Percentiles rank a stretch among this genome's conserved stretches.
These are phyloP conservation scores for Eupithecia subumbrata DNA, from an alignment of 2,888 invertebrate species.

Conservation along the genomic window DNA sequence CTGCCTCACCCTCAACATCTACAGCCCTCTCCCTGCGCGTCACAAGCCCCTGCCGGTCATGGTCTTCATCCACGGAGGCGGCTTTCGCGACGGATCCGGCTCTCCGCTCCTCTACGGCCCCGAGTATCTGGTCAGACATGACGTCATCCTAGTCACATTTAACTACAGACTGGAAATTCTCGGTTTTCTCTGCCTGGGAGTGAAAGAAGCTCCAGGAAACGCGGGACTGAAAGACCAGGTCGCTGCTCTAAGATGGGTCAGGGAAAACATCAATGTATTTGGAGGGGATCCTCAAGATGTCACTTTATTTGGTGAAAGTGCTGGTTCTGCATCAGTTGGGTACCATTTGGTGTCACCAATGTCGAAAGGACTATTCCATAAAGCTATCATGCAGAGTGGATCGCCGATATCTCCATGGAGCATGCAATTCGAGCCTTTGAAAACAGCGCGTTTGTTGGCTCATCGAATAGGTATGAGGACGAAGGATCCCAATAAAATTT, in stretches of 20 bases:
- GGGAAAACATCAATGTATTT: slow-evolving; percentile 66
- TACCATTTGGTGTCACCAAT: slow-evolving; percentile 72
- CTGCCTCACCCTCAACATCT: slow-evolving; percentile 72
- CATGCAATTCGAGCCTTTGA: slow-evolving; percentile 69
- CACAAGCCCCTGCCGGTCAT: slow-evolving; percentile 64
- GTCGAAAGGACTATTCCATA: slow-evolving; percentile 50
- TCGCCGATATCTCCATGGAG: slow-evolving; percentile 74
- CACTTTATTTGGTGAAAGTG: slow-evolving; percentile 76
- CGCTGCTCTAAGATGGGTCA: slow-evolving; percentile 70
- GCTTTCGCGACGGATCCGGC: slow-evolving; percentile 72
- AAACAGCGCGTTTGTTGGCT: slow-evolving; percentile 63
- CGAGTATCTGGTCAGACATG: slow-evolving; percentile 65
- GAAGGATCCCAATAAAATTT: slow-evolving; percentile 61
- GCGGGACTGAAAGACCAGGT: slow-evolving; percentile 76
- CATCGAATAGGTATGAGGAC: slow-evolving; percentile 61
- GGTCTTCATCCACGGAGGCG: slow-evolving; percentile 78
- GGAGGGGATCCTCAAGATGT: slow-evolving; percentile 74
- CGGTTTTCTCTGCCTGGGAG: slow-evolving; percentile 73
- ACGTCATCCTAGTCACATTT: slow-evolving; percentile 69
- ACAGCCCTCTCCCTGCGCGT: slow-evolving; percentile 57
- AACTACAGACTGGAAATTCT: slow-evolving; percentile 75
- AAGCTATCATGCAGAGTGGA: slow-evolving; percentile 61
- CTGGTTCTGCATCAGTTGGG: slow-evolving; percentile 72
- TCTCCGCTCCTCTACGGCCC: slow-evolving; percentile 72
- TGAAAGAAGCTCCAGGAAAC: slow-evolving; percentile 74